Percentiles rank a stretch among this genome's conserved stretches.
Conservation (phyloP, 2,797 vertebrate genomes). For the Spinus olivaceus region DNA sequence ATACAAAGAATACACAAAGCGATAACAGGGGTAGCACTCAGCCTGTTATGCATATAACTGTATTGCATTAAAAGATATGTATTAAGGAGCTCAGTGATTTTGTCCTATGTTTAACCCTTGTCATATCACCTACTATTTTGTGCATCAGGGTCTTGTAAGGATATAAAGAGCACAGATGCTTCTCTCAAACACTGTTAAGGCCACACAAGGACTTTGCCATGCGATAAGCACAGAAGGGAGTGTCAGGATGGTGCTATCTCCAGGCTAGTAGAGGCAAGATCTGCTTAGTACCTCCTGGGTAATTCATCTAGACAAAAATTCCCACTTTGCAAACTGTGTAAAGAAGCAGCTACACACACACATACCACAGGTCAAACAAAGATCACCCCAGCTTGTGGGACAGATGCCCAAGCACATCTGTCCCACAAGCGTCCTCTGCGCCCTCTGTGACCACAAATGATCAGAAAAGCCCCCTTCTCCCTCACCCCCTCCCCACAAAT, state of each 20-base stretch:
- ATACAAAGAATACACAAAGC: neutral
- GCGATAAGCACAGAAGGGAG: neutral
- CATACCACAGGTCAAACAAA: neutral
- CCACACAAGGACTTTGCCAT: neutral
- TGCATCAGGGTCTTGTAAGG: neutral
- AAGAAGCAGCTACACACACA: neutral
- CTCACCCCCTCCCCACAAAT: accelerated
- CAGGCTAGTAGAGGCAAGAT: neutral
- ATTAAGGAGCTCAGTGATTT: neutral
- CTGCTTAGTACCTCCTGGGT: neutral
- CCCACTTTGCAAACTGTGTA: neutral
- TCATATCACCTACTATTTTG: neutral
- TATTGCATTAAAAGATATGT: neutral
- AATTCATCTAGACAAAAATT: neutral
- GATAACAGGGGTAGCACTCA: neutral
- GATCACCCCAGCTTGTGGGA: neutral
- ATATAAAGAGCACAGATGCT: neutral
- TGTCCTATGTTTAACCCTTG: neutral
- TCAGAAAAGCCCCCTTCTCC: neutral
- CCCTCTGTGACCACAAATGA: neutral
- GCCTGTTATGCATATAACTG: neutral
- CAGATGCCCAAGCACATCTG: neutral
- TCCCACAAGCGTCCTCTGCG: too few species aligned
- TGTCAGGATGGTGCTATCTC: neutral
- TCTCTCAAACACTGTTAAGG: too few species aligned